phyloP scores from a whole-genome alignment of 2,113 vertebrate species.

The Oxyruncus cristatus region DNA sequence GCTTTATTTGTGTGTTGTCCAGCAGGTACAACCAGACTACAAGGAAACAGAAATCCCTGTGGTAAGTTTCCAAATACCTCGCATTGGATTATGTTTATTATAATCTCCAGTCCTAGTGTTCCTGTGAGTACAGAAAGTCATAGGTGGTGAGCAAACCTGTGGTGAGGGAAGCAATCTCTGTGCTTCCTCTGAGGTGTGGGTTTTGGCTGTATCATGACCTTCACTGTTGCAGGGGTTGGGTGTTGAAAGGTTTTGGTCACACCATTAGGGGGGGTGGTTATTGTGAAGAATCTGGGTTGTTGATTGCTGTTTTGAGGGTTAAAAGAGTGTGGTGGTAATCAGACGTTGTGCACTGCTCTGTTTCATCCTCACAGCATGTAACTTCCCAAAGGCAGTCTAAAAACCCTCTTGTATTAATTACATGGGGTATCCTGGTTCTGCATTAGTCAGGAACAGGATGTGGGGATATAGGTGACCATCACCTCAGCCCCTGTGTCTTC shows the following conservation, averaged over 20 bases:
- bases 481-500: background rate
- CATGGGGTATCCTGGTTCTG: background rate
- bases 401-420: background rate
- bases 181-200: background rate
- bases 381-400: background rate
- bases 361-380: background rate
- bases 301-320: background rate
- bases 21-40: conserved; percentile 46
- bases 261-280: background rate
- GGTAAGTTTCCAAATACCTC: conserved; percentile 21
- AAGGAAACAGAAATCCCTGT: conserved; percentile 30
- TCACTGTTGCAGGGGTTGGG: background rate
- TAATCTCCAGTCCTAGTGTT: background rate
- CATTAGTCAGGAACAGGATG: background rate
- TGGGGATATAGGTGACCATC: background rate
- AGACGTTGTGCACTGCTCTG: background rate
- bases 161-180: background rate
- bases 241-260: background rate
- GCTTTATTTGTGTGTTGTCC: background rate
- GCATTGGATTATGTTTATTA: background rate
- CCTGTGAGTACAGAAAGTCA: background rate
- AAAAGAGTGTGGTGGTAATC: background rate
- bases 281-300: background rate
- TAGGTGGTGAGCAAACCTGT: background rate
- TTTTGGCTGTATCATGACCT: background rate